phyloP scores from a whole-genome alignment of 2,888 invertebrate genomes.

The Micoletzkya japonica region DNA sequence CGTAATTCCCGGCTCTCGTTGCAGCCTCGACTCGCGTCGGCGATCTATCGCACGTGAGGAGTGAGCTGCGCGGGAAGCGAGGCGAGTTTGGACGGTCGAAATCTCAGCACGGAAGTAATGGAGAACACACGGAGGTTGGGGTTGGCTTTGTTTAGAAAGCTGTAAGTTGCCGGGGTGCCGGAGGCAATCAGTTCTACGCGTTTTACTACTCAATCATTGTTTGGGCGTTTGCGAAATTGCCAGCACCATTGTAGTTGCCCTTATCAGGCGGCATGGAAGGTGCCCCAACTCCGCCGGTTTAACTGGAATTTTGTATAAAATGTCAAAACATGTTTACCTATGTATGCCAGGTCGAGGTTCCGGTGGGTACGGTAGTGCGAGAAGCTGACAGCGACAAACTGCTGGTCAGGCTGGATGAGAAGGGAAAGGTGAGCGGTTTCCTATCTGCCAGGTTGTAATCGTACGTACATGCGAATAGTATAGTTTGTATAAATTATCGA shows the following conservation, averaged over 20 bases:
- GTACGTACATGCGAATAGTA: neutral
- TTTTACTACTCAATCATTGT: too few relatives aligned
- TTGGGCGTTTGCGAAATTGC: neutral
- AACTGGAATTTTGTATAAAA: too few relatives aligned
- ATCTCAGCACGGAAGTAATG: slow-evolving; percentile 49
- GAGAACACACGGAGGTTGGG: slow-evolving; percentile 37
- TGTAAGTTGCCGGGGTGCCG: too few relatives aligned
- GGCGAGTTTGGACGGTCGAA: slow-evolving; percentile 53
- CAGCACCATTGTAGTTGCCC: too few relatives aligned
- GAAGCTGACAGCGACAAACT: slow-evolving; percentile 15
- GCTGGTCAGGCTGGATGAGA: slow-evolving; percentile 34
- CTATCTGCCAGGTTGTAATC: too few relatives aligned
- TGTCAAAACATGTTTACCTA: too few relatives aligned
- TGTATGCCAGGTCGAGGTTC: slow-evolving; percentile 37
- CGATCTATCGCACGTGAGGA: slow-evolving; percentile 53
- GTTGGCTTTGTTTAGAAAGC: too few relatives aligned
- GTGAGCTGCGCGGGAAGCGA: slow-evolving; percentile 41
- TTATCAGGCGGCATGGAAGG: too few relatives aligned
- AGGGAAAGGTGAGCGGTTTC: slow-evolving; percentile 34
- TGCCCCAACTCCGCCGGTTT: too few relatives aligned
- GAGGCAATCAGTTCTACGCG: too few relatives aligned
- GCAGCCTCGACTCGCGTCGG: slow-evolving; percentile 15
- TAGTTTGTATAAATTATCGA: too few relatives aligned
- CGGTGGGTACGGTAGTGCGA: slow-evolving; percentile 44
- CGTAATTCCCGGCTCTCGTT: neutral